Conservation (phyloP, 2,797 vertebrate genomes). For the Dryobates pubescens region DNA sequence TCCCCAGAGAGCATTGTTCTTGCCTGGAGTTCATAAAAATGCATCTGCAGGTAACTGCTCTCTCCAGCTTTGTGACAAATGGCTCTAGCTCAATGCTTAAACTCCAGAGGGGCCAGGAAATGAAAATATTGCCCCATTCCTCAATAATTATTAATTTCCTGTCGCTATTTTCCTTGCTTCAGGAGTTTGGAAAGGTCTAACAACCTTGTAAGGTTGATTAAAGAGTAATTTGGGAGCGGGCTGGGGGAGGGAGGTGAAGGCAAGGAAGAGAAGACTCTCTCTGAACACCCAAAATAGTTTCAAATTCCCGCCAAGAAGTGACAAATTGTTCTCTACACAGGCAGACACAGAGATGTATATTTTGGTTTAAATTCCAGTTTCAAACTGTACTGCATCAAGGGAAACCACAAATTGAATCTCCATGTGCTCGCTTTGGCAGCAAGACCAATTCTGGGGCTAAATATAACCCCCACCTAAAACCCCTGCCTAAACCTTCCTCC, state of each 20-base stretch:
- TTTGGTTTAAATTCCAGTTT: constrained; percentile 68
- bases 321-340: constrained; percentile 52
- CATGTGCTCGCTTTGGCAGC: constrained; percentile 41
- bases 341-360: constrained; percentile 52
- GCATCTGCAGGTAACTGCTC: constrained; percentile 22
- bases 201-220: constrained; percentile 42
- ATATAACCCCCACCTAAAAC: constrained; percentile 15
- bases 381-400: constrained; percentile 41
- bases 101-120: constrained; percentile 36
- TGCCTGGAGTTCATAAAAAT: constrained; percentile 3
- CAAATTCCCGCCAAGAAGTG: constrained; percentile 57
- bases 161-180: constrained; percentile 54
- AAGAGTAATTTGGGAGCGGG: constrained; percentile 19
- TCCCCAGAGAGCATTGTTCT: not conserved
- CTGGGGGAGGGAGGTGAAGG: not conserved
- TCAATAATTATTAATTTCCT: constrained; percentile 70
- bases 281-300: constrained; percentile 61
- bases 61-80: constrained; percentile 18
- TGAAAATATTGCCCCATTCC: constrained; percentile 52
- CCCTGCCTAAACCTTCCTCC: constrained; percentile 21
- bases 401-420: constrained; percentile 73
- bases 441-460: constrained; percentile 23
- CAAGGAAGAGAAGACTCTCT: constrained; percentile 26
- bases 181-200: constrained; percentile 35
- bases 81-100: not conserved